Base-by-base conservation (phyloP, 2,888 invertebrate species). In the Liodrosophila aerea region DNA sequence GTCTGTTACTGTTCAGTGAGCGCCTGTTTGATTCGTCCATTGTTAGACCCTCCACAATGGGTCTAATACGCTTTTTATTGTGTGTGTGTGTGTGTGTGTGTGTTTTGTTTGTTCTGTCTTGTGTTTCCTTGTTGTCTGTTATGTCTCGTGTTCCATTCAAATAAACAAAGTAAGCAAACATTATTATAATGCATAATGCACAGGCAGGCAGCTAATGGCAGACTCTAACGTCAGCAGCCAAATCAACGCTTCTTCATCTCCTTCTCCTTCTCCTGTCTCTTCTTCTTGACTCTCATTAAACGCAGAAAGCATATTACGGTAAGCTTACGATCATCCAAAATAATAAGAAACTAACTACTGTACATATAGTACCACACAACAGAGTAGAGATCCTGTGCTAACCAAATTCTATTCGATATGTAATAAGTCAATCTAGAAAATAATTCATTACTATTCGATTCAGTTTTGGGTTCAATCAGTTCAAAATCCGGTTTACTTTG, bases 131-230 rank as follows among this genome's bases (percentile, higher is more conserved):
- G 12, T 12, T 44, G 12, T 40, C 13, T 5, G 22, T 33, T 11
- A 7, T 40, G 27, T 33, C 11, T 27, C 11, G 16, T 49, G 49
- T 65, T 50, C 30, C 34, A 27, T 34, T 34, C 29, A 45, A 41
- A 22, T 11, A 45, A 53, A 43, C n/a, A 27, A 33, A 47, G 15
- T 2, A 33, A 39, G 13, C 27, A 30, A 44, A 40, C 22, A 41
- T 8, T 18, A 16, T 37, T 1, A 43, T 49, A 41, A 56, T 22
- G 43, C n/a, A n/a, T n/a, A n/a, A n/a, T 36, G 41, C 59, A 59
- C 36, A 45, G 36, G 50, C 61, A 67, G 56, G 68, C 44, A 61
- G 45, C 37, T 72, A 52, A 41, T 56, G 7, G 22, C 60, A 15
- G 44, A 36, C 8, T 51, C 31, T 66, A 39, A 33, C 8, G 45